Percentiles rank a stretch among this genome's conserved stretches.
Evolutionary conservation across 2,888 invertebrate genomes (phyloP).

Genomic region (Alentia gelatinosa): DNA sequence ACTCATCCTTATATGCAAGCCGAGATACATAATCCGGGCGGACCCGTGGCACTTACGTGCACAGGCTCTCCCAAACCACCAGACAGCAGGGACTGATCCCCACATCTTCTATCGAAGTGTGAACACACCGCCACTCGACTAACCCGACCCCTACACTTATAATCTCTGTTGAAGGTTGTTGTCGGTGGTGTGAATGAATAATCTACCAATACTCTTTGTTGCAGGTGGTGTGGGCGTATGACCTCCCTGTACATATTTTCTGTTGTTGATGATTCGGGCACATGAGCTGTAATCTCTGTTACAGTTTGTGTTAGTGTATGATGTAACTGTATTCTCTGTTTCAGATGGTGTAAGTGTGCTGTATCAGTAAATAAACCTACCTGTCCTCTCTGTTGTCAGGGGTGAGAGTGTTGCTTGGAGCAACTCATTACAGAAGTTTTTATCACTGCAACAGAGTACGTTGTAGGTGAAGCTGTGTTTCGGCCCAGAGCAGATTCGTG

Average conservation of each 20-base stretch:
- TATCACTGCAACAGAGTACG: slow-evolving; percentile 33
- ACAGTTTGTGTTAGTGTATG: too few species aligned
- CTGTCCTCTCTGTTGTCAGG: not conserved
- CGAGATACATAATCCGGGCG: too few species aligned
- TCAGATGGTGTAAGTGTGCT: not conserved
- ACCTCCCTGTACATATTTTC: not conserved
- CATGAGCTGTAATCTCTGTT: not conserved
- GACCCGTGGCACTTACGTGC: too few species aligned
- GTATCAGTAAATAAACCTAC: not conserved
- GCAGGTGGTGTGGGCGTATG: not conserved
- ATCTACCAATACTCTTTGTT: not conserved
- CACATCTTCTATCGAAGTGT: too few species aligned
- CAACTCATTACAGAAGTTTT: slow-evolving; percentile 50
- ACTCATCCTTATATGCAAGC: too few species aligned
- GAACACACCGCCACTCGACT: too few species aligned
- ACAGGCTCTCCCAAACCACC: too few species aligned
- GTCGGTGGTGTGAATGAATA: not conserved
- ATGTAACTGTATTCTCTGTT: not conserved
- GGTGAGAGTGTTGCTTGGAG: slow-evolving; percentile 29
- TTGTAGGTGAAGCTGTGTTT: not conserved
- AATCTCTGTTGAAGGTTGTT: not conserved
- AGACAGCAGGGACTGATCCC: too few species aligned
- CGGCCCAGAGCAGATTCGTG: not conserved
- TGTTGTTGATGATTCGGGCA: not conserved
- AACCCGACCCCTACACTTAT: too few species aligned